Evolutionary conservation across 2,888 invertebrate species (phyloP), one percentile per base, ranked within the genome.

Genomic region (Drosophila villosipedis): DNA sequence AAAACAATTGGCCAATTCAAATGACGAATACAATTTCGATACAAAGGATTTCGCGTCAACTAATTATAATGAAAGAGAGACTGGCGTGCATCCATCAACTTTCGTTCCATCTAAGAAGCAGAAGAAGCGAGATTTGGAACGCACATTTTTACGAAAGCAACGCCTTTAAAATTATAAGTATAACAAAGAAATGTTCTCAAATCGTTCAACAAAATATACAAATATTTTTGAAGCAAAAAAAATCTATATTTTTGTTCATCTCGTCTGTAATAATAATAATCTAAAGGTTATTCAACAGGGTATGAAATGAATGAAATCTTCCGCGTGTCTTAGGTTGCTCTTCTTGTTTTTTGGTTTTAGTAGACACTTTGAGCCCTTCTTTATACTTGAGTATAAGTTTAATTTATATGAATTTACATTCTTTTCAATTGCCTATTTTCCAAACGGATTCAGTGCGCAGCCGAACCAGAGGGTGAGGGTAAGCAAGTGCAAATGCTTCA

Each of bases 1-100:
- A 22, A 94, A 94, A 68, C 95, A 95, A 87, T 94, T 95, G 53
- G 95, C 95, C 84, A 95, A 95, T 73, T 82, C 91, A 0, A 80
- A 82, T 50, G 84, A 86, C 4, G 91, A 84, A 31, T 83, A 68
- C 9, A 79, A 63, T n/a, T 90, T 86, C 49, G 84, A 89, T 41
- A 60, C 73, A 4, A 82, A 86, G 12, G 76, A 78, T 41, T 74
- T 83, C 31, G 19, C 35, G 3, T 31, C 65, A 4, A 54, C 75
- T 70, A 49, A 41, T 31, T 54, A 70, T 6, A 80, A 80, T 35
- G 83, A 68, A n/a, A 25, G 25, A 0, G 71, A 68, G n/a, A 55
- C 31, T 16, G 79, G 60, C 31, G 65, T 7, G 47, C 73, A 59
- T 59, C 30, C 72, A 58, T 30, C 60, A 10, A 43, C 57, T 7